Conservation (phyloP, 1,140 invertebrate genomes). For the Orchesella cincta region DNA sequence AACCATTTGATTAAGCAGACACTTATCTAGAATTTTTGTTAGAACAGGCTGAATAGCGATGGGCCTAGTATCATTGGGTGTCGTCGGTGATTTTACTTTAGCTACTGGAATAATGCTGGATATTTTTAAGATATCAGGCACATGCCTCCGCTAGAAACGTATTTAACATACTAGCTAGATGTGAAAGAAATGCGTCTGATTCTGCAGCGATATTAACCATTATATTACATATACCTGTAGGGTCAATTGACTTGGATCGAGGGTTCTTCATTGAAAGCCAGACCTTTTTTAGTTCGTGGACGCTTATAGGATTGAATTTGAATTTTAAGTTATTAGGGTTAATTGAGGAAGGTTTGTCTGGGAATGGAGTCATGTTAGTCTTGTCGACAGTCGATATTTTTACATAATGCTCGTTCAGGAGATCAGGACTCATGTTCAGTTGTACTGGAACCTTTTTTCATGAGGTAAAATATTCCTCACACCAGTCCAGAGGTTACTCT, state of each 20-base stretch:
- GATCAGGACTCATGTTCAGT: background rate
- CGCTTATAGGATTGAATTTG: background rate
- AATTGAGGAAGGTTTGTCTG: background rate
- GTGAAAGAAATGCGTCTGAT: background rate
- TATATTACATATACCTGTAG: background rate
- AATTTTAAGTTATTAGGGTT: background rate
- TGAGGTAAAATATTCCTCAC: background rate
- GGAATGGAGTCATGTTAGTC: background rate
- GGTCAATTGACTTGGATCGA: background rate
- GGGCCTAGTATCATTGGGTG: background rate
- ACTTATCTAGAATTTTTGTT: background rate
- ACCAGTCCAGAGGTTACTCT: background rate
- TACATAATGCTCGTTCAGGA: background rate
- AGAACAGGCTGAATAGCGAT: background rate
- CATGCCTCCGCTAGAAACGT: background rate
- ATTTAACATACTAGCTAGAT: background rate
- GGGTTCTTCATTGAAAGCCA: background rate
- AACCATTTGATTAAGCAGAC: background rate
- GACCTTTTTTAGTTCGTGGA: background rate
- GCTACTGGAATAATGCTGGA: background rate
- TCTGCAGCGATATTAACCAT: background rate
- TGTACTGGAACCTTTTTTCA: background rate
- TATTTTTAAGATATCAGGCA: conserved; percentile 1
- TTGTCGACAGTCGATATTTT: background rate
- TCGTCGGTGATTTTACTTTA: background rate